Evolutionary conservation across 2,888 invertebrate species (phyloP), one percentile per base, ranked within the genome.

Genomic region (Protophormia terraenovae): DNA sequence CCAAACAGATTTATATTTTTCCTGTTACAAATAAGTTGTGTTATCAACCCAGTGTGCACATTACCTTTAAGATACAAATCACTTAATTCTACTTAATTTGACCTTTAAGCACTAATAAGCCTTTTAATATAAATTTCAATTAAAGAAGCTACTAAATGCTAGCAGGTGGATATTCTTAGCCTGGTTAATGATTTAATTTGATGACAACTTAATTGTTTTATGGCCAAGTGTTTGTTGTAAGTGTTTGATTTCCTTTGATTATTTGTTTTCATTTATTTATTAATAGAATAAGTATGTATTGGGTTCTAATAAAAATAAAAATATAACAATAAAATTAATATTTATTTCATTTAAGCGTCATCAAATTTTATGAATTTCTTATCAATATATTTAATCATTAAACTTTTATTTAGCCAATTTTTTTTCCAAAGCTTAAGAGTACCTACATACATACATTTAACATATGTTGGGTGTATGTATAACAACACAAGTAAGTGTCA

Each of bases 151-250:
- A n/a, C n/a, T n/a, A n/a, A n/a, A n/a, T n/a, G n/a, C 2, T 5
- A 16, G 7, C 45, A 47, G 19, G 19, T 16, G 7, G 2, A 7
- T 6, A 7, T 47, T 5, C n/a, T 7, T 16, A 8, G 6, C 6
- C 16, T 47, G 19, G 45, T 1, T n/a, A 16, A 16, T 58, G 29
- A 16, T 16, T 29, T 32, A 7, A 60, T 32, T 60, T n/a, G 32
- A 32, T 60, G 58, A 60, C 58, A 60, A 60, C 16, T 60, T 32
- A 60, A 60, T 60, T 60, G 32, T 16, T 60, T 32, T 60, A 10
- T 6, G 27, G 29, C 29, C 16, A 29, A n/a, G 10, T 16, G 10
- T 45, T n/a, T n/a, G n/a, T n/a, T n/a, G n/a, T n/a, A n/a, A 2
- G 12, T 12, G 2, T 14, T 1, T 38, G 3, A 38, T 14, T 38